Evolutionary conservation across 23 tunicate genomes (phyloP), one percentile per base, ranked within the genome.

Genomic region (Trididemnum clinides): DNA sequence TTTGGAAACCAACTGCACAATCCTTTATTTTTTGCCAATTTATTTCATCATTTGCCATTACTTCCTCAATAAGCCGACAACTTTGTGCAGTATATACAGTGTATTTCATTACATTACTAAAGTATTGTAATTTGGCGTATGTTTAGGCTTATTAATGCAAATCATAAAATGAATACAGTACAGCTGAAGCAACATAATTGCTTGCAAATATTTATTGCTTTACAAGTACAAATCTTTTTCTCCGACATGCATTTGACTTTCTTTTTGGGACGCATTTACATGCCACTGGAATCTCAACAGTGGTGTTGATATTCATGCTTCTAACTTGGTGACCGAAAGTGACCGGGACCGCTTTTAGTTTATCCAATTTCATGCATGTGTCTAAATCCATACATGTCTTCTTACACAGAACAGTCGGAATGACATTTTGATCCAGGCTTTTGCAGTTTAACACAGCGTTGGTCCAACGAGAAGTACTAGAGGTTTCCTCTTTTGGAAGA

Each of bases 211-310:
- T n/a, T n/a, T n/a, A n/a, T n/a, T n/a, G n/a, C n/a, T n/a, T n/a
- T n/a, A n/a, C n/a, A n/a, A n/a, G n/a, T n/a, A n/a, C n/a, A n/a
- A n/a, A n/a, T n/a, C n/a, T n/a, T n/a, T n/a, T n/a, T n/a, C n/a
- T n/a, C n/a, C n/a, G n/a, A 44, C 54, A 44, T 44, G 10, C 15
- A 10, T 7, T 44, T 44, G 10, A 7, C 15, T 44, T 59, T 28
- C 20, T 59, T 10, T 28, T n/a, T 10, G 80, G 80, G 3, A 73
- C 80, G 57, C 80, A 73, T n/a, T 73, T 73, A 57, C 80, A 73
- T 20, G 57, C 57, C 3, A 73, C 57, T 21, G 80, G 80, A 12
- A 73, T 36, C 25, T 73, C 80, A 38, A 73, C 31, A 2, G 10
- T 38, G 6, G 26, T 73, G 25, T 3, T 19, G 31, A 36, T 22